Evolutionary conservation across 2,797 vertebrate species (phyloP).

Genomic region (Helarctos malayanus): DNA sequence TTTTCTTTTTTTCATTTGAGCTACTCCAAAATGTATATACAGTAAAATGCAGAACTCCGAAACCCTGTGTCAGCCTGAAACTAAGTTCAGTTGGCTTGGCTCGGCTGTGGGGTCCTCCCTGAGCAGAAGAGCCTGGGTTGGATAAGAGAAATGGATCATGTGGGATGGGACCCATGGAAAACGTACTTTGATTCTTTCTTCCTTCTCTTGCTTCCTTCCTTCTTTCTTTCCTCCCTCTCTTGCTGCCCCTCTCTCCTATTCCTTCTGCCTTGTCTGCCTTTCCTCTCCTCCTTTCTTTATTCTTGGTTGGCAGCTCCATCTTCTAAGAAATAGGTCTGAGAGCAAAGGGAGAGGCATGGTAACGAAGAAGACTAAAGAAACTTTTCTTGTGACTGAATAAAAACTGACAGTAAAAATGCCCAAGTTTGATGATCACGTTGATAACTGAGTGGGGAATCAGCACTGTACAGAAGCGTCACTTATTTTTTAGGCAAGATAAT

Average conservation of each 20-base stretch:
- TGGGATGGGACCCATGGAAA: neutral
- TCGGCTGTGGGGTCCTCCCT: neutral
- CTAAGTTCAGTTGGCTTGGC: neutral
- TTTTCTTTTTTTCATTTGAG: constrained; percentile 9
- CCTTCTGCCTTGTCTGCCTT: too few relatives aligned
- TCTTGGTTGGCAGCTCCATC: neutral
- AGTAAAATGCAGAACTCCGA: neutral
- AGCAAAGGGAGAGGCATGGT: neutral
- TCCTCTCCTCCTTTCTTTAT: neutral
- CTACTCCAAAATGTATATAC: constrained; percentile 6
- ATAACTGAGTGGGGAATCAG: constrained; percentile 20
- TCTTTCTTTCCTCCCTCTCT: neutral
- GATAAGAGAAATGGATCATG: too few relatives aligned
- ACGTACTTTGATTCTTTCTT: neutral
- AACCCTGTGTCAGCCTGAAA: constrained; percentile 23
- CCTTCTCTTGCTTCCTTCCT: too few relatives aligned
- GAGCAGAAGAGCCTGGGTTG: neutral
- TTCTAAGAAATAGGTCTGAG: constrained; percentile 39
- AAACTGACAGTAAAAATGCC: constrained; percentile 45
- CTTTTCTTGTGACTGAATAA: constrained; percentile 43
- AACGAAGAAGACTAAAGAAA: constrained; percentile 14
- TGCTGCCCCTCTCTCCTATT: too few relatives aligned
- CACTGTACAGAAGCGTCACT: neutral
- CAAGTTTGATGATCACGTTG: constrained; percentile 40
- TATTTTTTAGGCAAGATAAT: constrained; percentile 1